Percentiles rank a stretch among this genome's conserved stretches.
Conservation (phyloP, 2,113 vertebrate species). For the Bubo scandiacus region DNA sequence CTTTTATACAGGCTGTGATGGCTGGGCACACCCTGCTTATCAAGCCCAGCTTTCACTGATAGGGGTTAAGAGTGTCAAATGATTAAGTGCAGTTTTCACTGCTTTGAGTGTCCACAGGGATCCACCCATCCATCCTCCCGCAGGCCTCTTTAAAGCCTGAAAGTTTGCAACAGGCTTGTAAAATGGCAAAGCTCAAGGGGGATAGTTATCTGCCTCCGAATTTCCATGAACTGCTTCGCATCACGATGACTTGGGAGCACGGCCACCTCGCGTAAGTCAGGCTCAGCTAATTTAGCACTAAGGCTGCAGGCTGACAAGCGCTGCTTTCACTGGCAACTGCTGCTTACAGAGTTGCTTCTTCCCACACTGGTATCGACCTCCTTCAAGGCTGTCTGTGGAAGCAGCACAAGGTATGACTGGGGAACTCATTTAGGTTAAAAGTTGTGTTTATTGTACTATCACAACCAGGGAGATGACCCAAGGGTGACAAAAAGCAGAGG, state of each 20-base stretch:
- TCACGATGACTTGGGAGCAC: background rate
- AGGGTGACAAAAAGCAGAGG: conserved; percentile 9
- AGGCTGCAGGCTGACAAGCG: background rate
- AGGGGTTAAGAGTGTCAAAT: background rate
- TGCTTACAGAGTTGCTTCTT: background rate
- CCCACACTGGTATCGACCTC: background rate
- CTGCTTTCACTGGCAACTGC: background rate
- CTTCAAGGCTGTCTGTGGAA: background rate
- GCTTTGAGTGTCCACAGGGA: background rate
- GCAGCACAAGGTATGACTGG: background rate
- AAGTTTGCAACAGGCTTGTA: background rate
- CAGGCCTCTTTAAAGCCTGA: background rate
- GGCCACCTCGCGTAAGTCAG: background rate
- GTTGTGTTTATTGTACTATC: background rate
- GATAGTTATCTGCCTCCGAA: background rate
- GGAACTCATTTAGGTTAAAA: conserved; percentile 4
- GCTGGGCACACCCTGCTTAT: background rate
- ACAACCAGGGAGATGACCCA: background rate
- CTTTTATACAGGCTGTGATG: background rate
- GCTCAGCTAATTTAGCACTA: background rate
- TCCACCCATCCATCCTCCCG: background rate
- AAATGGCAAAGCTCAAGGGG: background rate
- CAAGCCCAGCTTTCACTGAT: background rate
- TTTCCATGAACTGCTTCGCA: background rate
- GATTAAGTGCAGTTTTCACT: background rate